phyloP scores from a whole-genome alignment of 2,113 vertebrate species.

The Pelodiscus sinensis region DNA sequence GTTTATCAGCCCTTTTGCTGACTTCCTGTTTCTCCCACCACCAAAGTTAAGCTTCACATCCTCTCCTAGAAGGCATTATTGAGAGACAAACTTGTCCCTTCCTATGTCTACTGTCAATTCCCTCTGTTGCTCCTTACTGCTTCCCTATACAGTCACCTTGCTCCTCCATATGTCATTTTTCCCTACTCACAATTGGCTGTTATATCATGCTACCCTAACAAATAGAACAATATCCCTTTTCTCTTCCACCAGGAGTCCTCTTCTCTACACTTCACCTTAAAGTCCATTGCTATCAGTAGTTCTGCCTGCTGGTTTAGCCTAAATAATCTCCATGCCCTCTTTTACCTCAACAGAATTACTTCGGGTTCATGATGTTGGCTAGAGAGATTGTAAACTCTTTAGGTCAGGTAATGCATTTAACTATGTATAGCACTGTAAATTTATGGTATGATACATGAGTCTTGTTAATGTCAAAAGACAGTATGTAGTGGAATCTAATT shows the following conservation, averaged over 20 bases:
- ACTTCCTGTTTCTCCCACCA: background rate
- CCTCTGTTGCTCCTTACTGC: background rate
- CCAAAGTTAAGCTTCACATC: background rate
- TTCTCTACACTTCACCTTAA: background rate
- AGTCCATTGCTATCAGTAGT: rapidly evolving
- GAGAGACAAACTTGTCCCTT: background rate
- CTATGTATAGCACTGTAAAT: background rate
- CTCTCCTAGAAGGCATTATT: background rate
- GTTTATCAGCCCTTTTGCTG: too few relatives aligned
- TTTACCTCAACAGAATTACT: background rate
- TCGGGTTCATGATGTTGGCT: background rate
- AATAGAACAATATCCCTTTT: background rate
- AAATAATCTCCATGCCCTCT: background rate
- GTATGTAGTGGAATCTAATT: background rate
- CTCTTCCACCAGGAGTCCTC: background rate
- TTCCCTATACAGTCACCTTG: background rate
- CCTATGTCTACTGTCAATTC: background rate
- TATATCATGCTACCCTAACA: background rate
- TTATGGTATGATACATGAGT: background rate
- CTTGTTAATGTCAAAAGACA: background rate
- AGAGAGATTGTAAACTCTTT: background rate
- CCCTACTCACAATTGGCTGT: background rate
- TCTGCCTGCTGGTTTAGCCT: background rate
- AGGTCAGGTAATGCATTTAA: background rate
- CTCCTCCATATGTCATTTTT: background rate